Conservation (phyloP, 2,888 invertebrate genomes). For the Pachymerium ferrugineum region DNA sequence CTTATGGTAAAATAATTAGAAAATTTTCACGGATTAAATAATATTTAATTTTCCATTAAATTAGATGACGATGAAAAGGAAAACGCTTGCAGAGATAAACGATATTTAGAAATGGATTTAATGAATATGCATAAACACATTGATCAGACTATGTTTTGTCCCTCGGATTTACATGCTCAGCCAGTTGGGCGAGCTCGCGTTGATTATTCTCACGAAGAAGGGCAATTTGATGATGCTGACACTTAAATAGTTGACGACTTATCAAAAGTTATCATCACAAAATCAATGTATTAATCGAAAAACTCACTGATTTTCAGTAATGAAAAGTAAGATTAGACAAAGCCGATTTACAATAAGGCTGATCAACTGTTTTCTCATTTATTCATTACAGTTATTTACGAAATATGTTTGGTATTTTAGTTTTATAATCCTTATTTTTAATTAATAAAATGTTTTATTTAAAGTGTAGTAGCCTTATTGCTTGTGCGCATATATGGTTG, state of each 20-base stretch:
- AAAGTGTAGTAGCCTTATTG: no score
- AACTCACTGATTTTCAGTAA: no score
- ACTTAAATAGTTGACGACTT: background rate
- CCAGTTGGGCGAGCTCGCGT: background rate
- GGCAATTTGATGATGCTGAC: slow-evolving; percentile 30
- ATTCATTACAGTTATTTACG: no score
- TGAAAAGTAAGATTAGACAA: no score
- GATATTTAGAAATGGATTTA: background rate
- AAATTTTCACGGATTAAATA: background rate
- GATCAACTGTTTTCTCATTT: no score
- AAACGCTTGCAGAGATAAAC: background rate
- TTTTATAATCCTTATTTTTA: no score
- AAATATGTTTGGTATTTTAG: no score
- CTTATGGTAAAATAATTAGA: background rate
- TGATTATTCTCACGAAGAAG: background rate
- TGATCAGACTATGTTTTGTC: slow-evolving; percentile 11
- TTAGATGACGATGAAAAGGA: background rate
- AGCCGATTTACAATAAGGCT: no score
- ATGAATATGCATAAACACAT: slow-evolving; percentile 28
- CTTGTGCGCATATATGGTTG: no score
- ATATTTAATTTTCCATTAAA: background rate
- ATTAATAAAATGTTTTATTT: no score
- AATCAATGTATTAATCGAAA: background rate
- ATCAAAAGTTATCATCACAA: no score
- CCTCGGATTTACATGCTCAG: slow-evolving; percentile 6